phyloP scores from a whole-genome alignment of 2,888 invertebrate species.

The Orthosia incerta region DNA sequence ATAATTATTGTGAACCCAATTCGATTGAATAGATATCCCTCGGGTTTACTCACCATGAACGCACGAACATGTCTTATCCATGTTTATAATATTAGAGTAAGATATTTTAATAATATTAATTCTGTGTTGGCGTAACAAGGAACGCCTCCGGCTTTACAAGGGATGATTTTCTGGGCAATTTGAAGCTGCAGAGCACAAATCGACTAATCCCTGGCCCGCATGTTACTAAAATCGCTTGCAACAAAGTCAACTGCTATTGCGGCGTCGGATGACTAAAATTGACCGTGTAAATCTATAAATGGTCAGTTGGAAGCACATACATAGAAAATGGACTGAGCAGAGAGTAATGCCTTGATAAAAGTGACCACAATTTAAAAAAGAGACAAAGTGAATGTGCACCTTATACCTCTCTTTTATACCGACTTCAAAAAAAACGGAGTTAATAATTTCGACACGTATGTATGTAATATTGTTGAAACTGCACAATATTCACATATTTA shows the following conservation, averaged over 20 bases:
- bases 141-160: neutral
- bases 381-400: no score
- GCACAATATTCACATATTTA: no score
- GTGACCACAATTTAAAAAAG: no score
- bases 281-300: conserved; percentile 6
- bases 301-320: neutral
- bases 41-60: conserved; percentile 1
- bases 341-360: no score
- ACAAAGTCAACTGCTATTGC: no score
- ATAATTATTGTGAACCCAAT: conserved; percentile 42
- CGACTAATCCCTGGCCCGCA: neutral
- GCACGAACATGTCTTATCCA: neutral
- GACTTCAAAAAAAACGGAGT: no score
- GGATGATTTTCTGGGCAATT: neutral
- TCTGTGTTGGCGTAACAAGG: neutral
- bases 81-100: neutral
- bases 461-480: no score
- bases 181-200: neutral
- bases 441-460: no score
- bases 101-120: conserved; percentile 1
- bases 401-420: no score
- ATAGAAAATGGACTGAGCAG: no score
- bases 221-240: neutral
- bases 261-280: neutral
- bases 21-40: conserved; percentile 39